Base-by-base conservation (phyloP, 2,888 invertebrate species). In the Ecliptopera silaceata region DNA sequence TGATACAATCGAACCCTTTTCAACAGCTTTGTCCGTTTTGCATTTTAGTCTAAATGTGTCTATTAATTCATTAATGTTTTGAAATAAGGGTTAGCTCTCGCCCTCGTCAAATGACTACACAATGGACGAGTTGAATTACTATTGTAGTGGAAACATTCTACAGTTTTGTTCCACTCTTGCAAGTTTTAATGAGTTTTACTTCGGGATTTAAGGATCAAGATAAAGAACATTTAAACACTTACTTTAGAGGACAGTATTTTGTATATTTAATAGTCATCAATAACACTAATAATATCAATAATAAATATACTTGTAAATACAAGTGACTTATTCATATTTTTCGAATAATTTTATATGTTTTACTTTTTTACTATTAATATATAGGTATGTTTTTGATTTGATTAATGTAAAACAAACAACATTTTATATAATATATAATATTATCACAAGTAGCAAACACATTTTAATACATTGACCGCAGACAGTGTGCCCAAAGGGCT, bases 11-110 rank as follows among this genome's bases (percentile, higher is more conserved):
- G 44, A 57, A 65, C 69, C 73, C 72, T 67, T 65, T 63, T 65
- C 65, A 65, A 47, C 50, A 44, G 48, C 53, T 45, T 67, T 62
- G 64, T 47, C 61, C 41, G 67, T 64, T 64, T 59, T 60, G 70
- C 68, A 71, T 74, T 74, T 69, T 70, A 65, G 66, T 69, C 66
- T 71, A 68, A 71, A 64, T 64, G 71, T 74, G 68, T 76, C 71
- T 75, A 78, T 80, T 75, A 77, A 81, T 83, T 78, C 77, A 80
- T 83, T 80, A 79, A 79, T 76, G 77, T 70, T 70, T 45, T 68
- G 74, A 72, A 70, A 80, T 77, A 77, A 78, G 63, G 65, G 71
- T 65, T 65, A 63, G 58, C 64, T 69, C 71, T 70, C 64, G 82
- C 82, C 83, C 83, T 78, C 74, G 71, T 84, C 84, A 83, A 72